phyloP scores from a whole-genome alignment of 2,888 invertebrate species.

The Cataglyphis altisquamis region DNA sequence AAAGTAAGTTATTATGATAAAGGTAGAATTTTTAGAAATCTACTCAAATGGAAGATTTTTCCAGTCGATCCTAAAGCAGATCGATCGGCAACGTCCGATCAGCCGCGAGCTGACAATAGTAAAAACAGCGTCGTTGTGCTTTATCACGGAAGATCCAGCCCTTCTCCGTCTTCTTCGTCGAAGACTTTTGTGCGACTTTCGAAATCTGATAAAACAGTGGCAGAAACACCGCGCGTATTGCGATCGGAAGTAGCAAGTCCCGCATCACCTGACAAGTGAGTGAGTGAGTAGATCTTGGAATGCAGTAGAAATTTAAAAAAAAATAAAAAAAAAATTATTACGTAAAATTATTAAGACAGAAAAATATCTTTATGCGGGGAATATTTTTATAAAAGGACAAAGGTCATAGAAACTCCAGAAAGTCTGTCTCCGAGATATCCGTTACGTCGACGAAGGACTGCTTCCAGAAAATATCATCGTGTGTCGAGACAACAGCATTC shows the following conservation, averaged over 20 bases:
- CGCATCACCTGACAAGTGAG: constrained; percentile 38
- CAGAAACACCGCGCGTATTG: constrained; percentile 49
- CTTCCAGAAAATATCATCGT: constrained; percentile 68
- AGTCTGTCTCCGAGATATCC: constrained; percentile 61
- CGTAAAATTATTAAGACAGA: not conserved
- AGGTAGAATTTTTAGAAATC: constrained; percentile 7
- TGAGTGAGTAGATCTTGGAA: not conserved
- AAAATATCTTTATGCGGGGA: constrained; percentile 23
- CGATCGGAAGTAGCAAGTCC: constrained; percentile 33
- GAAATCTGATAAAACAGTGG: constrained; percentile 75
- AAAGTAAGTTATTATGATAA: constrained; percentile 67
- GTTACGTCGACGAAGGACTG: constrained; percentile 67
- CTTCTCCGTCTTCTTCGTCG: constrained; percentile 59
- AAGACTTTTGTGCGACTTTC: constrained; percentile 65
- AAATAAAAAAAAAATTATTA: not conserved
- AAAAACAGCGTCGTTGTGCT: constrained; percentile 81
- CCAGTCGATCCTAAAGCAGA: constrained; percentile 66
- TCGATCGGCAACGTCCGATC: constrained; percentile 59
- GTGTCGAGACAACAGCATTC: constrained; percentile 67
- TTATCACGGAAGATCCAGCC: constrained; percentile 75
- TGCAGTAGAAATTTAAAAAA: not conserved
- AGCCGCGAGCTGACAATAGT: constrained; percentile 74
- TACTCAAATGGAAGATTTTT: constrained; percentile 44
- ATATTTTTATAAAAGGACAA: constrained; percentile 47
- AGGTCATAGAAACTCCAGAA: constrained; percentile 63